Evolutionary conservation across 2,888 invertebrate species (phyloP), one percentile per base, ranked within the genome.

Genomic region (Ophioninae sp.): DNA sequence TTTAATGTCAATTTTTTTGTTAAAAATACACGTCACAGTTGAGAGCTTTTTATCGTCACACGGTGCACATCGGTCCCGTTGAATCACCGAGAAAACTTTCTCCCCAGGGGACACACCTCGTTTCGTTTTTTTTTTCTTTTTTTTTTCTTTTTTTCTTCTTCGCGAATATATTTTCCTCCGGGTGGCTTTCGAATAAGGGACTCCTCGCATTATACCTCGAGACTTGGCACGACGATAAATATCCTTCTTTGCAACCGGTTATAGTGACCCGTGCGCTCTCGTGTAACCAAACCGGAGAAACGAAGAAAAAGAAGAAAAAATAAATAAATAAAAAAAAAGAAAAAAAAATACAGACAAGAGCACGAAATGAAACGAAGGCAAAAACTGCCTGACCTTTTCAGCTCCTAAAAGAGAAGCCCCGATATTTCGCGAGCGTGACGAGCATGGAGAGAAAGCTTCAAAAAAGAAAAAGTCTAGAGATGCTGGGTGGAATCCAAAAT

Each of bases 161-260:
- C n/a, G n/a, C n/a, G n/a, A n/a, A n/a, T n/a, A n/a, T n/a, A n/a
- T n/a, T n/a, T n/a, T n/a, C n/a, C n/a, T n/a, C n/a, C n/a, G 13
- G 21, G n/a, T 30, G n/a, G 30, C 50, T n/a, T 37, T 61, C 68
- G 50, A 81, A 77, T 39, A 44, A 76, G 62, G 57, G 41, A 56
- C 50, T 59, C 76, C 44, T 72, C 59, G 64, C 44, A 64, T 80
- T 41, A 64, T 44, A 44, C 44, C 44, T 44, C 13, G 44, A 44
- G 44, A 68, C 62, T 83, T 57, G 68, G 44, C 30, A 39, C 10
- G 50, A n/a, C 73, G 76, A 83, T 80, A 74, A 77, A 79, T 62
- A 72, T 67, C 70, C 79, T 59, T 41, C 67, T 73, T 72, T 67
- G 20, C 72, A 81, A 81, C 77, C 76, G 77, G 77, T 77, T 77